Base-by-base conservation (phyloP, 1,140 invertebrate species). In the Drosophila athabasca region DNA sequence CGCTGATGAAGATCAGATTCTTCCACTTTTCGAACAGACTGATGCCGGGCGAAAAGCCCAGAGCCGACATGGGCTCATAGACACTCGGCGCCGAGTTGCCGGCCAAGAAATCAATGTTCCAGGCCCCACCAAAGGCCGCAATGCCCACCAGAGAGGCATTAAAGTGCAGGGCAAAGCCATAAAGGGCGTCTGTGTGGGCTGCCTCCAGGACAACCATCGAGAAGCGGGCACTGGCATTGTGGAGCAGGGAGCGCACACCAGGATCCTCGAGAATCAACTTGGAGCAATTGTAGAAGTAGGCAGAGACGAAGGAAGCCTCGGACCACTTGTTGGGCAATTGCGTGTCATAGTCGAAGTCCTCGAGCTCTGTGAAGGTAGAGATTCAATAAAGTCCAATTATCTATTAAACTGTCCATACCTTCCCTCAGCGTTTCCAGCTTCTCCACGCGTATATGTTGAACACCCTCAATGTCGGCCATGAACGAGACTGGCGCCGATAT, bases 1-100 rank as follows among this genome's bases (percentile, higher is more conserved):
- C 84, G 2, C 60, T 88, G 1, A 82, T 71, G 9, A 61, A 79
- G 13, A 91, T 54, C 52, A 78, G 62, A 57, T 94, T 94, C n/a
- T 60, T 35, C 3, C 90, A 17, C 59, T 93, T 81, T 57, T 94
- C 76, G 1, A 55, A 60, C 26, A 93, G 75, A 17, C 62, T 85
- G 87, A 93, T 91, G 0, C 81, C 64, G 3, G 72, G 76, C 0
- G 89, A 58, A 49, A 79, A 92, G 3, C 72, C 50, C 8, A 76
- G 35, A 0, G 90, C 77, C 0, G 83, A 51, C 55, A 91, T 79
- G 0, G 92, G 91, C 13, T 92, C 82, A 26, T 92, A 92, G 0
- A 83, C 41, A 51, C 79, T 91, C 0, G 90, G 79, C 13, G 91
- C 88, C 2, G 59, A 68, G n/a, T 88, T 88, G 0, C 83, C 83